A percentile compares a stretch with the other conserved stretches of the same genome.
phyloP scores from a whole-genome alignment of 1,140 invertebrate genomes.

The Macrocentrus cingulum region DNA sequence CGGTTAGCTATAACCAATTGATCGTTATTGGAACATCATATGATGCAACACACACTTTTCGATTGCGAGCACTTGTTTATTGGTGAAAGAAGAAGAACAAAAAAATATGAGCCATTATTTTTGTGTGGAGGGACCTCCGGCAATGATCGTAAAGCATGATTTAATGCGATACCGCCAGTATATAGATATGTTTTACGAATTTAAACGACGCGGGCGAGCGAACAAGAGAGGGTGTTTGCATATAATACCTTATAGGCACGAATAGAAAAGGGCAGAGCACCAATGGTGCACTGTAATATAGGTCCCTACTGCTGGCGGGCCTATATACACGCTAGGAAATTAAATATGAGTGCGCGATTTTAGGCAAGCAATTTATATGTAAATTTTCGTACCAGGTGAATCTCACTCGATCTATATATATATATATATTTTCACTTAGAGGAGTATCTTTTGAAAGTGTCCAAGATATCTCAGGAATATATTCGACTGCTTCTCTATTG shows the following conservation, averaged over 20 bases:
- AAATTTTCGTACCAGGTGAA: constrained; percentile 30
- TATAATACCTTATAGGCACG: neutral
- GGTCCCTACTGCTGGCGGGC: no score
- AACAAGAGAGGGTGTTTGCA: no score
- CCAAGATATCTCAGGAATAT: neutral
- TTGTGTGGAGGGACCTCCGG: no score
- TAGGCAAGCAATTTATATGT: constrained; percentile 50
- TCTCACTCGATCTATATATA: neutral
- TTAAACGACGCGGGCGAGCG: constrained; percentile 29
- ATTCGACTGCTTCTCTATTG: constrained; percentile 22
- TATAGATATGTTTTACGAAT: constrained; percentile 39
- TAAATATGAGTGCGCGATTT: constrained; percentile 50
- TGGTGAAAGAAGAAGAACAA: neutral
- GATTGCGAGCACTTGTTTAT: no score
- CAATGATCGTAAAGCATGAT: constrained; percentile 32
- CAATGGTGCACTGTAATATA: no score
- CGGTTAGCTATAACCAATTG: no score
- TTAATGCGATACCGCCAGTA: constrained; percentile 32
- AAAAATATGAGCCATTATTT: neutral
- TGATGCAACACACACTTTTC: no score
- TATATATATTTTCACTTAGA: neutral
- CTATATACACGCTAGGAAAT: constrained; percentile 39
- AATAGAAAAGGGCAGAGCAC: neutral
- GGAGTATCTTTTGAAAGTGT: neutral
- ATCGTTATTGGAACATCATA: no score